Evolutionary conservation across 2,113 vertebrate species (phyloP).

Genomic region (Pygathrix nemaeus): DNA sequence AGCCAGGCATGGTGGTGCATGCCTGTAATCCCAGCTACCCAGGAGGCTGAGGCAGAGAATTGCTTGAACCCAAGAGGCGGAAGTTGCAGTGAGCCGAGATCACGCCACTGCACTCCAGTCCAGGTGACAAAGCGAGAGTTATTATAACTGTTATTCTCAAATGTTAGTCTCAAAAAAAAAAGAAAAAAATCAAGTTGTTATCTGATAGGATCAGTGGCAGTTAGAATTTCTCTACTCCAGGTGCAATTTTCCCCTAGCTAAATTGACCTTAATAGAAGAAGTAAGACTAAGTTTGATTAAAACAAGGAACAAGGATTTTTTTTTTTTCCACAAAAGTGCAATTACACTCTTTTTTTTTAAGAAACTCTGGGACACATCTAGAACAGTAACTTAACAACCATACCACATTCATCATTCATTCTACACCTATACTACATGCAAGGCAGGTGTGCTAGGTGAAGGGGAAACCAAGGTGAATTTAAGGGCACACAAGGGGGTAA

Average conservation of each 20-base stretch:
- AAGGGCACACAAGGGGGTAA: rapidly evolving
- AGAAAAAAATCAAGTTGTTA: neutral
- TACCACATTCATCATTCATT: too few species aligned
- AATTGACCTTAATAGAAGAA: neutral
- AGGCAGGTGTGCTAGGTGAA: neutral
- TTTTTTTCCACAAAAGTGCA: neutral
- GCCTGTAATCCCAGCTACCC: too few species aligned
- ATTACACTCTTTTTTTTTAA: neutral
- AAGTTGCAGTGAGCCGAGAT: too few species aligned
- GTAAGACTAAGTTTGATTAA: neutral
- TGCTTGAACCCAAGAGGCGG: too few species aligned
- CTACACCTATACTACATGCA: neutral
- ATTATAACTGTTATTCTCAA: too few species aligned
- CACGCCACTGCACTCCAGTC: too few species aligned
- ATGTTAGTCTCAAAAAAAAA: too few species aligned
- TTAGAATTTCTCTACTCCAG: neutral
- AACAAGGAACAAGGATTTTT: neutral
- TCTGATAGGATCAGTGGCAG: neutral
- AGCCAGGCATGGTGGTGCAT: too few species aligned
- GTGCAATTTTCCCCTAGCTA: neutral
- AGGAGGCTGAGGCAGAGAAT: too few species aligned
- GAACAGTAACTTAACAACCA: neutral
- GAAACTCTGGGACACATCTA: neutral
- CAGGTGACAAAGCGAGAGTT: too few species aligned
- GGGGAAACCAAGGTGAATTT: neutral